Evolutionary conservation across 2,113 vertebrate species (phyloP).

Genomic region (Dipodomys ordii): DNA sequence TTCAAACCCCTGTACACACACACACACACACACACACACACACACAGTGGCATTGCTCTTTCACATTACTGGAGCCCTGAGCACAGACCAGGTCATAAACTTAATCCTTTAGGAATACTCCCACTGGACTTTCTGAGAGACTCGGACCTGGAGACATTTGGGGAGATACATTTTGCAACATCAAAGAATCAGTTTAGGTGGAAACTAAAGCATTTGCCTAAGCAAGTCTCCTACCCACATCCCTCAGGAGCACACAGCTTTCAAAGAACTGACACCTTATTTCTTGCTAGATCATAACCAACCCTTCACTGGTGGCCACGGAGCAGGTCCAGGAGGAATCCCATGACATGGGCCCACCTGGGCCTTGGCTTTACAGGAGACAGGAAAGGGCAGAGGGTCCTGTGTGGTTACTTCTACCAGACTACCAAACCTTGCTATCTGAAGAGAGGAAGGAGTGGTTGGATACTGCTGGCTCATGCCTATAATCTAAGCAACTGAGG

Average conservation of each 20-base stretch:
- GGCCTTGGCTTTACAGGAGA: not conserved
- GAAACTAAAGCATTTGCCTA: not conserved
- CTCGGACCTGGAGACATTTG: not conserved
- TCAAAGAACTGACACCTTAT: not conserved
- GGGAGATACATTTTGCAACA: not conserved
- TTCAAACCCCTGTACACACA: too few relatives aligned
- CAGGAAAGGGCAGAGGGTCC: not conserved
- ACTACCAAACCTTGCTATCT: not conserved
- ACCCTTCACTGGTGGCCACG: not conserved
- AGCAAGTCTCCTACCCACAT: not conserved
- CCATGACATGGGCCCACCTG: too few relatives aligned
- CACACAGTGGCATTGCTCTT: not conserved
- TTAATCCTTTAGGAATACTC: not conserved
- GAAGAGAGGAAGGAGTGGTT: not conserved
- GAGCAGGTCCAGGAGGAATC: not conserved
- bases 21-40: too few relatives aligned
- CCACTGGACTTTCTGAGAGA: not conserved
- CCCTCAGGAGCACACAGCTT: not conserved
- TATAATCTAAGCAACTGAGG: too few relatives aligned
- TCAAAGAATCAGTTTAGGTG: accelerated
- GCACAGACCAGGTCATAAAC: not conserved
- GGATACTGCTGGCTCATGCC: too few relatives aligned
- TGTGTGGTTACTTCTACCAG: not conserved
- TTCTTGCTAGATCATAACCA: too few relatives aligned
- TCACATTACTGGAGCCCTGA: not conserved